A percentile compares a stretch with the other conserved stretches of the same genome.
phyloP scores from a whole-genome alignment of 2,797 vertebrate species.

The Prionace glauca region DNA sequence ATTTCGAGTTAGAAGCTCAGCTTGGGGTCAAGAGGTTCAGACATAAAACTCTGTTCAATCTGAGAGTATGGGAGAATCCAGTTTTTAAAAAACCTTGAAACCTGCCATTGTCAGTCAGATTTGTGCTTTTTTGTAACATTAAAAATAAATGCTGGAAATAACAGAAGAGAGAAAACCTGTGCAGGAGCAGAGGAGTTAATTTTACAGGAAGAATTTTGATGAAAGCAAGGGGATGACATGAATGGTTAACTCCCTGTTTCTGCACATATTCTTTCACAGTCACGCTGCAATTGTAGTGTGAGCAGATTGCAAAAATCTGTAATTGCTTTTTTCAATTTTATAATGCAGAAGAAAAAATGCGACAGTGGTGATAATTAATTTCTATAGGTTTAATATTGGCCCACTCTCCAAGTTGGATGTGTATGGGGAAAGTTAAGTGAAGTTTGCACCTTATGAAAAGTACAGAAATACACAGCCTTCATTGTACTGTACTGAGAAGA shows the following conservation, averaged over 20 bases:
- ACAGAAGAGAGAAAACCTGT: not conserved
- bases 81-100: not conserved
- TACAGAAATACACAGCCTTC: not conserved
- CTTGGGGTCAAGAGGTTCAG: not conserved
- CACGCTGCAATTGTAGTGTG: not conserved
- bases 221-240: not conserved
- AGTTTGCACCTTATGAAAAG: not conserved
- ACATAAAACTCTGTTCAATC: not conserved
- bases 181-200: not conserved
- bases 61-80: not conserved
- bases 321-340: not conserved
- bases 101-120: not conserved
- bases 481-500: not conserved
- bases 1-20: not conserved
- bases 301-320: not conserved
- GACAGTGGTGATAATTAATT: not conserved
- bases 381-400: not conserved
- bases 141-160: not conserved
- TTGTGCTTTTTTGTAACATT: not conserved
- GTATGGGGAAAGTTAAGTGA: not conserved
- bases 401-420: not conserved
- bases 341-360: not conserved
- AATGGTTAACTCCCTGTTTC: not conserved
- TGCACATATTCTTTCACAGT: too few species aligned
- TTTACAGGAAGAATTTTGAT: not conserved